These are phyloP conservation scores for Pandemis cinnamomeana DNA, from an alignment of 2,888 invertebrate species.

Conservation along the genomic window DNA sequence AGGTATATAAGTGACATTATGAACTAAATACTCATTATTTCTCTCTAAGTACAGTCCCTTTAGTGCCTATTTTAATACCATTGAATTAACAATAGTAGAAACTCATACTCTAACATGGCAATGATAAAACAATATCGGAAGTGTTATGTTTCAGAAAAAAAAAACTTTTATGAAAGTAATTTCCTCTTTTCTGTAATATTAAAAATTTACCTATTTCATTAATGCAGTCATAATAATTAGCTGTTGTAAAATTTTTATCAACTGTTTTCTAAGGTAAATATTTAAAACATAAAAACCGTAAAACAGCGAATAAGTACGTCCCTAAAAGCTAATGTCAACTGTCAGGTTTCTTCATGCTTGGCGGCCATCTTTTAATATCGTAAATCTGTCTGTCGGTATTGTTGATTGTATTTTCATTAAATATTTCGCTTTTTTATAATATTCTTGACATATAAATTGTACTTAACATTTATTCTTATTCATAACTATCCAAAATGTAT, in stretches of 20 bases:
- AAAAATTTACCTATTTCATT: too few relatives aligned
- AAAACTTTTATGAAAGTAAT: not conserved
- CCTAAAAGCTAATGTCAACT: conserved; percentile 28
- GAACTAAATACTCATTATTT: too few relatives aligned
- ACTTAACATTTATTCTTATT: not conserved
- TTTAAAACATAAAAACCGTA: not conserved
- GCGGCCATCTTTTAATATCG: conserved; percentile 46
- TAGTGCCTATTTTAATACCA: too few relatives aligned
- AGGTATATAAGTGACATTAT: too few relatives aligned
- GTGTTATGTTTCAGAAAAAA: not conserved
- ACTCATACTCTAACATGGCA: not conserved
- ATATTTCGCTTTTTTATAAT: conserved; percentile 6
- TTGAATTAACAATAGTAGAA: not conserved
- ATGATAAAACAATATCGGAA: not conserved
- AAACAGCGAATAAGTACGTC: not conserved
- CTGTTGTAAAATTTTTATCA: too few relatives aligned
- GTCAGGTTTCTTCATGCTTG: conserved; percentile 44
- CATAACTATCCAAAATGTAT: conserved; percentile 6
- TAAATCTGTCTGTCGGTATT: conserved; percentile 43
- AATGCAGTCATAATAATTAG: too few relatives aligned
- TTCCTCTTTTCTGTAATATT: too few relatives aligned
- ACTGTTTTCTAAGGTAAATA: not conserved
- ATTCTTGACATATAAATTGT: conserved; percentile 10
- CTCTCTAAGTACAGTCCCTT: too few relatives aligned
- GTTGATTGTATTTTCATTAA: conserved; percentile 38